Evolutionary conservation across 2,797 vertebrate species (phyloP).

Genomic region (Podarcis lilfordi): DNA sequence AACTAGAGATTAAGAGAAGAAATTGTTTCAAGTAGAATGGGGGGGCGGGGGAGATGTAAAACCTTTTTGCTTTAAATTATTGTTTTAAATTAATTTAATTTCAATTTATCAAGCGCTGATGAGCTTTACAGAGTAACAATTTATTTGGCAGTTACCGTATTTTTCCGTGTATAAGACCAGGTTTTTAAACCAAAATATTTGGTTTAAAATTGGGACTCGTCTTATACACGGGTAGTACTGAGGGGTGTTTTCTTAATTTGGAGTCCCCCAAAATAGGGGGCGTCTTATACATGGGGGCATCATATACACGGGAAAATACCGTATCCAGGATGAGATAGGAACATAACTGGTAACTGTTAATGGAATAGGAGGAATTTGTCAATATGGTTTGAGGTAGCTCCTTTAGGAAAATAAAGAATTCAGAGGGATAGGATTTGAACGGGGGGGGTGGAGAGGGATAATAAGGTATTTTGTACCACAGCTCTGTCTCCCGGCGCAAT

Average conservation of each 20-base stretch:
- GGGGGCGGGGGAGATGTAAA: conserved; percentile 1
- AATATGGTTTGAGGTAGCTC: too few species aligned
- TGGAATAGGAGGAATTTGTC: background rate
- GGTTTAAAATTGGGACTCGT: too few species aligned
- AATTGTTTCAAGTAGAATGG: background rate
- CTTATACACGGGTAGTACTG: too few species aligned
- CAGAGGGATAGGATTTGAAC: background rate
- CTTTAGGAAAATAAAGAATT: background rate
- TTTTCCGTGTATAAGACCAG: too few species aligned
- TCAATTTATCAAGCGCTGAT: too few species aligned
- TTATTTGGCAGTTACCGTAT: background rate
- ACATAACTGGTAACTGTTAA: background rate
- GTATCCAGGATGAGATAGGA: conserved; percentile 20
- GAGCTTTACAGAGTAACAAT: conserved; percentile 1
- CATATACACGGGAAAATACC: too few species aligned
- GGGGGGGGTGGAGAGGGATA: background rate
- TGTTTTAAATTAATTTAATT: conserved; percentile 9
- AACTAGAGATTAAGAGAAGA: background rate
- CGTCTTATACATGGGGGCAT: too few species aligned
- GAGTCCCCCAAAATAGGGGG: too few species aligned
- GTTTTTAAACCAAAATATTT: too few species aligned
- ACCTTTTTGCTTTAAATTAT: background rate
- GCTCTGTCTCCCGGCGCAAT: background rate
- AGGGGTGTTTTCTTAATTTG: too few species aligned
- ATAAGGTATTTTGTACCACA: background rate